A percentile compares a stretch with the other conserved stretches of the same genome.
phyloP scores from a whole-genome alignment of 2,113 vertebrate species.

The Platysteira castanea region DNA sequence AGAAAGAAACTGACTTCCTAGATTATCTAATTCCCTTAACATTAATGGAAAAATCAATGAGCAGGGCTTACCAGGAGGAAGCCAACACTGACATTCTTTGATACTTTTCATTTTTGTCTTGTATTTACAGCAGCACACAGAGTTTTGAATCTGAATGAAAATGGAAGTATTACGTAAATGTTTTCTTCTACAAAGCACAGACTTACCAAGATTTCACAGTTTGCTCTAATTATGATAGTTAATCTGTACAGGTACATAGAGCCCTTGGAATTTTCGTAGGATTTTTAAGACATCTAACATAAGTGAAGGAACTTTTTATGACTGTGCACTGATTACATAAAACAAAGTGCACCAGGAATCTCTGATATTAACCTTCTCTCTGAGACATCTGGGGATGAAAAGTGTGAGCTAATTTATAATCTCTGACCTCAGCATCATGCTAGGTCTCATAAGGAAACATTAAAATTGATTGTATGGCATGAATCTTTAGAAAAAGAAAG shows the following conservation, averaged over 20 bases:
- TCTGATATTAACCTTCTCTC: background rate
- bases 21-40: background rate
- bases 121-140: background rate
- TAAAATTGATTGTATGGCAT: background rate
- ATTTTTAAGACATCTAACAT: background rate
- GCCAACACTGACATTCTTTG: background rate
- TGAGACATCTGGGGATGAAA: background rate
- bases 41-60: background rate
- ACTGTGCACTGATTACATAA: background rate
- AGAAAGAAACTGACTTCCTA: background rate
- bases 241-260: background rate
- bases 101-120: background rate
- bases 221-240: background rate
- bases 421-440: background rate
- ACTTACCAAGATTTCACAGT: background rate
- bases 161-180: background rate
- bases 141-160: background rate
- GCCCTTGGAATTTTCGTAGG: background rate
- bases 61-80: background rate
- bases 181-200: background rate
- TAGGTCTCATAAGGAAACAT: background rate
- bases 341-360: background rate
- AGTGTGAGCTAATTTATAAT: background rate
- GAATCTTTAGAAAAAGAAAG: background rate
- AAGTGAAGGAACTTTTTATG: background rate